Evolutionary conservation across 1,140 invertebrate genomes (phyloP).

Genomic region (Gonatopus flavifemur): DNA sequence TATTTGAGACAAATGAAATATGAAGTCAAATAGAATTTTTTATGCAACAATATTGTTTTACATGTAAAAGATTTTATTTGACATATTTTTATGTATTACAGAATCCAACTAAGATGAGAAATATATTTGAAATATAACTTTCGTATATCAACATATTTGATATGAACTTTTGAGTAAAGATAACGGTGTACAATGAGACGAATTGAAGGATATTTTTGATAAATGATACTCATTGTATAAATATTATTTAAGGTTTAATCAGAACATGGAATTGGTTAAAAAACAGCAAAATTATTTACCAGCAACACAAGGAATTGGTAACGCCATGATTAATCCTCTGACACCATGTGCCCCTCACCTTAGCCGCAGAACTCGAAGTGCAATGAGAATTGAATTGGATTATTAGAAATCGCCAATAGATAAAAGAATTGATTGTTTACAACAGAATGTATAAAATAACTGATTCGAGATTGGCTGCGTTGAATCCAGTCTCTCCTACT

Average conservation of each 20-base stretch:
- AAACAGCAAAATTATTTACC: conserved; percentile 39
- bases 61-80: too few relatives aligned
- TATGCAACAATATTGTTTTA: too few relatives aligned
- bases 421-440: too few relatives aligned
- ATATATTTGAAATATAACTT: neutral
- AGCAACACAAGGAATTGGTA: conserved; percentile 51
- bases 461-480: too few relatives aligned
- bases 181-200: neutral
- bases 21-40: too few relatives aligned
- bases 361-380: neutral
- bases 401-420: too few relatives aligned
- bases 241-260: conserved; percentile 1
- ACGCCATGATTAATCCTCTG: conserved; percentile 53
- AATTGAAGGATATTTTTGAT: neutral
- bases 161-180: neutral
- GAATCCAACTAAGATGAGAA: too few relatives aligned
- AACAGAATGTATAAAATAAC: too few relatives aligned
- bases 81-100: too few relatives aligned
- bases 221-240: neutral
- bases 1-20: too few relatives aligned
- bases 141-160: neutral
- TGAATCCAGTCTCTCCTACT: too few relatives aligned
- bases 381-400: too few relatives aligned
- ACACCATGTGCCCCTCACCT: conserved; percentile 20
- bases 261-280: neutral